phyloP scores from a whole-genome alignment of 2,113 vertebrate genomes.

The Gambusia holbrooki region DNA sequence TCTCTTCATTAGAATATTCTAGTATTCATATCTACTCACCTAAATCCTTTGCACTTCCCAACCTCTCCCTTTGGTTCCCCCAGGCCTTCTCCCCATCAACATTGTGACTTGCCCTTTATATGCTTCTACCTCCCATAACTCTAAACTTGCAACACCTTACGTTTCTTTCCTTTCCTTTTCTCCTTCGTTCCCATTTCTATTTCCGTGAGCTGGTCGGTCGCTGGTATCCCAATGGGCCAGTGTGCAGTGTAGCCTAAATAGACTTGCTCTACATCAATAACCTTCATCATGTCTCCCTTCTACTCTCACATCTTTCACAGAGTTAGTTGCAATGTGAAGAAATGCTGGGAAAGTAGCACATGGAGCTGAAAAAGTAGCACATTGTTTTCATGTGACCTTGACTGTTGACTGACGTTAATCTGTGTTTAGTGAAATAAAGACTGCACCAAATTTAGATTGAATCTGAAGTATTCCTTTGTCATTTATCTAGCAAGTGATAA shows the following conservation, averaged over 20 bases:
- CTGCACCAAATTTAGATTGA: neutral
- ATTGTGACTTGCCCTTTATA: slow-evolving; percentile 32
- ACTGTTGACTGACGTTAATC: neutral
- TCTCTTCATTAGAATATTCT: neutral
- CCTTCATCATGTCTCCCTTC: slow-evolving; percentile 66
- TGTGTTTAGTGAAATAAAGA: neutral
- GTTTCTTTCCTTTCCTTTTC: slow-evolving; percentile 26
- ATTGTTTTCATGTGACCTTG: slow-evolving; percentile 7
- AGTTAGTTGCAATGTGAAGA: slow-evolving; percentile 31
- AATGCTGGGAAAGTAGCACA: slow-evolving; percentile 50
- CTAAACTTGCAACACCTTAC: slow-evolving; percentile 43
- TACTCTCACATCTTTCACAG: slow-evolving; percentile 36
- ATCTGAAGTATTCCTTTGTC: neutral
- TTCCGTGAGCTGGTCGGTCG: slow-evolving; percentile 66
- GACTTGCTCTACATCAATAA: slow-evolving; percentile 77
- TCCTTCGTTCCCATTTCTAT: slow-evolving; percentile 76
- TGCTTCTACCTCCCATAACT: slow-evolving; percentile 17
- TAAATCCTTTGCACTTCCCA: neutral
- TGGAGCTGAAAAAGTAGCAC: slow-evolving; percentile 45
- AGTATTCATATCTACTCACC: neutral
- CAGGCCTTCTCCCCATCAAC: slow-evolving; percentile 34
- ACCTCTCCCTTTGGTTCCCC: neutral
- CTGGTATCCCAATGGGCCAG: slow-evolving; percentile 65
- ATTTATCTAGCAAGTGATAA: slow-evolving; percentile 23
- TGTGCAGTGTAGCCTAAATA: slow-evolving; percentile 74